Conservation (phyloP, 2,113 vertebrate genomes). For the Atrichornis clamosus region DNA sequence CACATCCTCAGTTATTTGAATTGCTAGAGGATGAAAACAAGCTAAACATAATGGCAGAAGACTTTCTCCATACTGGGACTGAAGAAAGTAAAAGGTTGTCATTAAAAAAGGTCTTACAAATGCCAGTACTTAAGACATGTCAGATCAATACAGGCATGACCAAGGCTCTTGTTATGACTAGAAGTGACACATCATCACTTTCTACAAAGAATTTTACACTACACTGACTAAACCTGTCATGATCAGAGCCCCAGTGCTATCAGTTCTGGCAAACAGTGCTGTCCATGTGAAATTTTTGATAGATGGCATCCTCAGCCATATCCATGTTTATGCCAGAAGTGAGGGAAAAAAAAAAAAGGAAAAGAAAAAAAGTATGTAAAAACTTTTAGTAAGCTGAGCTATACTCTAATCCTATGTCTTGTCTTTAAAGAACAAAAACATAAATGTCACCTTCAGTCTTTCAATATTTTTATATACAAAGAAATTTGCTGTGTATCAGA, state of each 20-base stretch:
- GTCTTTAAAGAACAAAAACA: not conserved
- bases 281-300: not conserved
- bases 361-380: not conserved
- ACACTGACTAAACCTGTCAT: not conserved
- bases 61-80: not conserved
- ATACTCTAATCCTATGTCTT: not conserved
- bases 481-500: not conserved
- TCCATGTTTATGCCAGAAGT: not conserved
- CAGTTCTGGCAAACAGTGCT: not conserved
- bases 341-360: too few species aligned
- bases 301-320: not conserved
- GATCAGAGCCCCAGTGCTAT: not conserved
- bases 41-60: not conserved
- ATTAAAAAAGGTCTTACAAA: not conserved
- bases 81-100: not conserved
- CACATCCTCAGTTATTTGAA: not conserved
- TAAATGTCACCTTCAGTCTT: not conserved
- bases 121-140: not conserved
- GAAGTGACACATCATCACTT: not conserved
- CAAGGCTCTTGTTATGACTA: not conserved
- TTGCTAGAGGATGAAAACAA: not conserved
- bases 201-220: not conserved
- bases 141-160: not conserved
- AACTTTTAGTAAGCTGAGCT: not conserved
- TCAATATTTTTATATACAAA: too few species aligned